Evolutionary conservation across 2,113 vertebrate genomes (phyloP).

Genomic region (Crotalus tigris): DNA sequence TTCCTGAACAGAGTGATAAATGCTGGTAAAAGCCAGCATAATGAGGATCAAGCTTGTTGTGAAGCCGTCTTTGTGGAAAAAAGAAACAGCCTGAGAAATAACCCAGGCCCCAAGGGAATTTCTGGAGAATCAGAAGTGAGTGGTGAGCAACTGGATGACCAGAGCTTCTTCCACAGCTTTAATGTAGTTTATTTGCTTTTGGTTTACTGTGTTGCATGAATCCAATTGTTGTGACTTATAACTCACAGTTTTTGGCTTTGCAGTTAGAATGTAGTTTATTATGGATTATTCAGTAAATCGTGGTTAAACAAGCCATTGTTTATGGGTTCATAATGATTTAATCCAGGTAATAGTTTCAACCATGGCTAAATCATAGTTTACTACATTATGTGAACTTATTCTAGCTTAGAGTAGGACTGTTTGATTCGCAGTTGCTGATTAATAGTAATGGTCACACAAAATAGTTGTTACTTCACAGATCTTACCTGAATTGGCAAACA

Average conservation of each 20-base stretch:
- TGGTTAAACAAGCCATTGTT: neutral
- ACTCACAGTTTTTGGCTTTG: neutral
- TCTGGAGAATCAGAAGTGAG: conserved; percentile 8
- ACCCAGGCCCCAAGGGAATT: neutral
- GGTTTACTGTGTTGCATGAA: neutral
- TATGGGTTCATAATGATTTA: neutral
- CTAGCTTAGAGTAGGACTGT: rapidly evolving
- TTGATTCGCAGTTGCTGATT: conserved; percentile 12
- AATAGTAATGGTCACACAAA: neutral
- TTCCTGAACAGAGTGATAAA: conserved; percentile 87
- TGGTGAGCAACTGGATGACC: conserved; percentile 30
- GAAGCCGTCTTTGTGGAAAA: conserved; percentile 87
- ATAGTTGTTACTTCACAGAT: neutral
- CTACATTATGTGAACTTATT: neutral
- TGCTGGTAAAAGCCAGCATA: conserved; percentile 95
- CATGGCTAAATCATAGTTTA: neutral
- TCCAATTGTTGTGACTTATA: neutral
- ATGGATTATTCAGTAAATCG: neutral
- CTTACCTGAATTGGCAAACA: neutral
- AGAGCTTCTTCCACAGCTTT: neutral
- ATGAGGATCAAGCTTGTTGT: conserved; percentile 95
- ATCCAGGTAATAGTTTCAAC: neutral
- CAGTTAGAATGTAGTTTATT: neutral
- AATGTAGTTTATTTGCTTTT: neutral
- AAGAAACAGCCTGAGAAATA: conserved; percentile 24